A percentile compares a stretch with the other conserved stretches of the same genome.
Conservation (phyloP, 2,797 vertebrate genomes). For the Discoglossus pictus region DNA sequence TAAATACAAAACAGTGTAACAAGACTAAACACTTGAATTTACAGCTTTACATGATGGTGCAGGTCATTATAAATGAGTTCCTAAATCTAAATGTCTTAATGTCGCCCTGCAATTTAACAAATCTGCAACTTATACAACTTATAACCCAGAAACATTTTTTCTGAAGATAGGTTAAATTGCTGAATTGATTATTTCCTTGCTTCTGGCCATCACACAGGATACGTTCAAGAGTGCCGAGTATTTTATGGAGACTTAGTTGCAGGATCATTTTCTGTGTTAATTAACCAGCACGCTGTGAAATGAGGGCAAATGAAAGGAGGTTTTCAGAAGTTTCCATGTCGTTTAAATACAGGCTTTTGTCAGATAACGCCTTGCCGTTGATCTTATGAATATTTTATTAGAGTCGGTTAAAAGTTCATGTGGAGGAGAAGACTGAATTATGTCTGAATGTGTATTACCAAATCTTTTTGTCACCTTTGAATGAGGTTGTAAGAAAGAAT, state of each 20-base stretch:
- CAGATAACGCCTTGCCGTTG: constrained; percentile 32
- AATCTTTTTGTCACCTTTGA: not conserved
- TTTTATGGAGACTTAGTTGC: constrained; percentile 48
- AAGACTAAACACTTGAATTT: too few species aligned
- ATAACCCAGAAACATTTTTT: constrained; percentile 14
- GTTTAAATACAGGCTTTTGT: constrained; percentile 47
- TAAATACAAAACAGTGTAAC: too few species aligned
- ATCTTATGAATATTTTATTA: constrained; percentile 32
- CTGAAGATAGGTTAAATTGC: constrained; percentile 12
- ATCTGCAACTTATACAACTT: constrained; percentile 9
- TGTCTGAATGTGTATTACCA: constrained; percentile 23
- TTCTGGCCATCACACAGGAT: constrained; percentile 58
- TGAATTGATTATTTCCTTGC: constrained; percentile 28
- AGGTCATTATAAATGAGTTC: too few species aligned
- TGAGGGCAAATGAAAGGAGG: constrained; percentile 1
- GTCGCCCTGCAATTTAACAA: not conserved
- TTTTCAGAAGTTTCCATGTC: constrained; percentile 27
- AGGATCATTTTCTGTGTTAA: constrained; percentile 44
- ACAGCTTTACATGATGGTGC: too few species aligned
- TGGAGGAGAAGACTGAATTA: not conserved
- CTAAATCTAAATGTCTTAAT: too few species aligned
- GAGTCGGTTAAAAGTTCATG: not conserved
- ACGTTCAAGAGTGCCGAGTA: constrained; percentile 21
- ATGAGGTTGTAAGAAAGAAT: too few species aligned
- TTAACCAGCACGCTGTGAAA: constrained; percentile 46